Conservation (phyloP, 2,797 vertebrate species). For the Onychomys arenicola region DNA sequence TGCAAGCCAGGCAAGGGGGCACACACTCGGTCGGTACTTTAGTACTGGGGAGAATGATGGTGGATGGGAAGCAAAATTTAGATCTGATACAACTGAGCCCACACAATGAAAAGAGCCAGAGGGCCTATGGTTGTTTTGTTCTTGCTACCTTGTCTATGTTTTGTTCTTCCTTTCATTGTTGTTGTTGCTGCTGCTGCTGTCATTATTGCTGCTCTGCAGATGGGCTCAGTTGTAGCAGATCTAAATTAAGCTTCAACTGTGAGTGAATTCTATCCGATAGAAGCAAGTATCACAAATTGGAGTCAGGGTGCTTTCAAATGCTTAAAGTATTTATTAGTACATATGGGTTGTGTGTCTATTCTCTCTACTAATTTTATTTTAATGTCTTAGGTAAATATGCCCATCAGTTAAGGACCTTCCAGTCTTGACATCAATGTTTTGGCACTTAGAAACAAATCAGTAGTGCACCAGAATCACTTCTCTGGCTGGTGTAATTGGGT, state of each 20-base stretch:
- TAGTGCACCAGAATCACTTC: background rate
- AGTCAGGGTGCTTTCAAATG: slow-evolving; percentile 36
- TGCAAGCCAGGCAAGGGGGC: background rate
- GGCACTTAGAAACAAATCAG: slow-evolving; percentile 60
- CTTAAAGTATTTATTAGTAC: slow-evolving; percentile 52
- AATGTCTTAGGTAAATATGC: slow-evolving; percentile 39
- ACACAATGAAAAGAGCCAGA: too few species aligned
- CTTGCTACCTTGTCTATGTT: too few species aligned
- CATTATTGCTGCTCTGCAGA: too few species aligned
- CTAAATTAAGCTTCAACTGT: slow-evolving; percentile 55
- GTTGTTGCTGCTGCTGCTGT: too few species aligned
- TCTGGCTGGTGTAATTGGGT: slow-evolving; percentile 56
- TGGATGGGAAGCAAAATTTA: background rate
- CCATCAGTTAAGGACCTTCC: slow-evolving; percentile 44
- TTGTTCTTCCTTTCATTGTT: too few species aligned
- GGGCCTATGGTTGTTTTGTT: too few species aligned
- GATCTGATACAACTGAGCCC: too few species aligned
- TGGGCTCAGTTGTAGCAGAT: background rate
- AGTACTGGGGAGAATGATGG: background rate
- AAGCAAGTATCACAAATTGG: slow-evolving; percentile 26
- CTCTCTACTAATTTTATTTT: slow-evolving; percentile 48
- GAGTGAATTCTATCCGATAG: slow-evolving; percentile 2
- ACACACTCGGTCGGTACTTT: background rate
- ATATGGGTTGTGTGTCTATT: background rate
- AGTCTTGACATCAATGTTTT: slow-evolving; percentile 40